Evolutionary conservation across 1,140 invertebrate species (phyloP).

Genomic region (Megathymus violae): DNA sequence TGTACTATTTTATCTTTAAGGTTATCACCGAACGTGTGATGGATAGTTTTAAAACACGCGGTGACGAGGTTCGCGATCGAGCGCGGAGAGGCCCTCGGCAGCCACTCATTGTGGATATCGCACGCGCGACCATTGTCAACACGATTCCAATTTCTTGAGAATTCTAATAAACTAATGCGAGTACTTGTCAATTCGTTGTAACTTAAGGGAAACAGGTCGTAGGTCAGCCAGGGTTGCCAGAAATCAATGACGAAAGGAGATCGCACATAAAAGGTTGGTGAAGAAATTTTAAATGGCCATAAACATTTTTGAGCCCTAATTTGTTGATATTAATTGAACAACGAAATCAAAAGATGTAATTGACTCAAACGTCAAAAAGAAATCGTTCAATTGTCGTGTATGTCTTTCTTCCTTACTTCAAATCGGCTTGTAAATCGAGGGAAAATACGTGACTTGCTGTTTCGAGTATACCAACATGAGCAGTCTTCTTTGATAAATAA

Average conservation of each 20-base stretch:
- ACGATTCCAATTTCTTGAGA: slow-evolving; percentile 9
- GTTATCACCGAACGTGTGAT: slow-evolving; percentile 7
- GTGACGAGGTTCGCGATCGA: background rate
- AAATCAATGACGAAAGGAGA: background rate
- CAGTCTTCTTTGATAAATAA: background rate
- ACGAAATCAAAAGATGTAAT: background rate
- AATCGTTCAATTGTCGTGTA: background rate
- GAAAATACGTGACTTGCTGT: background rate
- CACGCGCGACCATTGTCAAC: slow-evolving; percentile 16
- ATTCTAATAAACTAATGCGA: slow-evolving; percentile 12
- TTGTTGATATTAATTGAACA: background rate
- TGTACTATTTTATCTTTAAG: slow-evolving; percentile 9
- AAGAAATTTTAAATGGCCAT: background rate
- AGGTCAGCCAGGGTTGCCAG: slow-evolving; percentile 23
- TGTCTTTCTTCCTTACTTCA: background rate
- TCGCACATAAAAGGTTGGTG: background rate
- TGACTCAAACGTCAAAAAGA: background rate
- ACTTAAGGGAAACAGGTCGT: slow-evolving; percentile 19
- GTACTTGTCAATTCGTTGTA: slow-evolving; percentile 19
- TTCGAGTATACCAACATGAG: background rate
- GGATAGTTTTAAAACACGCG: slow-evolving; percentile 9
- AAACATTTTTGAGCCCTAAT: too few relatives aligned
- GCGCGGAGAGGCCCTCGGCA: slow-evolving; percentile 6
- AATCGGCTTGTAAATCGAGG: too few relatives aligned
- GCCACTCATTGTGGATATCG: slow-evolving; percentile 18